Percentiles rank a stretch among this genome's conserved stretches.
phyloP scores from a whole-genome alignment of 2,888 invertebrate species.

The Pachymerium ferrugineum region DNA sequence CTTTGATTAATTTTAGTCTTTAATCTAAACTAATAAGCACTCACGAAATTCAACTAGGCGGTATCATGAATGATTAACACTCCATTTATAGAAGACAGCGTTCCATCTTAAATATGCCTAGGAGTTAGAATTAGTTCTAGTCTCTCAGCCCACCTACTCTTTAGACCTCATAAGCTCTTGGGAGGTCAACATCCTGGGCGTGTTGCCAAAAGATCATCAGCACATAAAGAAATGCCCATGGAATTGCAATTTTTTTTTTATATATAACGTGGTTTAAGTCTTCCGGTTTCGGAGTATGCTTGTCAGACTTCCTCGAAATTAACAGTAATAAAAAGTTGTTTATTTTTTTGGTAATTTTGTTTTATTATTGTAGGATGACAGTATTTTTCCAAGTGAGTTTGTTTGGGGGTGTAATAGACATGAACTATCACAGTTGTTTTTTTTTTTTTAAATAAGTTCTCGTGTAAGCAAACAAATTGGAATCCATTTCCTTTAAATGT shows the following conservation, averaged over 20 bases:
- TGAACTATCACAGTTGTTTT: too few relatives aligned
- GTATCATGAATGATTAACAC: neutral
- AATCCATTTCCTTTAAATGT: too few relatives aligned
- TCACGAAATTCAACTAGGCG: neutral
- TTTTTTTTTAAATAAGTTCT: too few relatives aligned
- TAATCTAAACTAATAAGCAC: neutral
- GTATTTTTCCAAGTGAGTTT: too few relatives aligned
- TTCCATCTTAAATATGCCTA: neutral
- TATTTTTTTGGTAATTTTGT: too few relatives aligned
- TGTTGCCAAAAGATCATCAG: neutral
- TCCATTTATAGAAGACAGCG: neutral
- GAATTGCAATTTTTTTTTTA: neutral
- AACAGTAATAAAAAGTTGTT: too few relatives aligned
- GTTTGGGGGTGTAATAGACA: too few relatives aligned
- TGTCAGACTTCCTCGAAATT: too few relatives aligned
- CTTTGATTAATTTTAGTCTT: neutral
- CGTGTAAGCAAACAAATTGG: too few relatives aligned
- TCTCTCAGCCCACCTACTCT: neutral
- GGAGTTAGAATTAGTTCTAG: neutral
- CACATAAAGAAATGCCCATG: neutral
- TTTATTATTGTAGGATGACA: too few relatives aligned
- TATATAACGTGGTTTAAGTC: too few relatives aligned
- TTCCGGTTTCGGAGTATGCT: too few relatives aligned
- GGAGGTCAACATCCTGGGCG: constrained; percentile 19
- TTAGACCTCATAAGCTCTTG: neutral